Evolutionary conservation across 2,113 vertebrate species (phyloP).

Genomic region (Spheniscus mendiculus): DNA sequence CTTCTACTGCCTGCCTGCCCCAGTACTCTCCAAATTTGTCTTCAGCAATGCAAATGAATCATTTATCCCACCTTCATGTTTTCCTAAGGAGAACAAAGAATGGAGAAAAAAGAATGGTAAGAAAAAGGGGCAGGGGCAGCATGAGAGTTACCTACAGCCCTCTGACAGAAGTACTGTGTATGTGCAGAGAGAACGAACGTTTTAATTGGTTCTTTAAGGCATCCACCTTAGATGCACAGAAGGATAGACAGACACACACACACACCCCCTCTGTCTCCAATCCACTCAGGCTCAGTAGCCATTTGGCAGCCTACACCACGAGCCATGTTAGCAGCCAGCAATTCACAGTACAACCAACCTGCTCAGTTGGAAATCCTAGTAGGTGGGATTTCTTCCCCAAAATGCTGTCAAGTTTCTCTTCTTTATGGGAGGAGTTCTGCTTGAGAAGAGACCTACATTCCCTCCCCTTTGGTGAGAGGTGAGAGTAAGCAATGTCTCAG

Average conservation of each 20-base stretch:
- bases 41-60: background rate
- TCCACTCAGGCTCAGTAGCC: background rate
- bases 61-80: background rate
- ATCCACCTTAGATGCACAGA: background rate
- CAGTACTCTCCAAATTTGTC: background rate
- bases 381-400: background rate
- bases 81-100: background rate
- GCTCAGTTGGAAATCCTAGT: background rate
- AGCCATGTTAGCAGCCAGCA: background rate
- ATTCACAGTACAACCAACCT: background rate
- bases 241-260: background rate
- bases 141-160: background rate
- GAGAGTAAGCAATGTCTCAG: background rate
- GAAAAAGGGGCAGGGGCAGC: background rate
- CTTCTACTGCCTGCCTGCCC: background rate
- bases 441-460: background rate
- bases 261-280: background rate
- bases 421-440: background rate
- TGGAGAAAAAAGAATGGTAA: background rate
- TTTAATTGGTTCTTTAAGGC: background rate
- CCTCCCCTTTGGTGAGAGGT: background rate
- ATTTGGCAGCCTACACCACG: background rate
- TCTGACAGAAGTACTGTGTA: fast-evolving
- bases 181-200: background rate
- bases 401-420: background rate